phyloP scores from a whole-genome alignment of 2,797 vertebrate species.

The Labeo calbasu region DNA sequence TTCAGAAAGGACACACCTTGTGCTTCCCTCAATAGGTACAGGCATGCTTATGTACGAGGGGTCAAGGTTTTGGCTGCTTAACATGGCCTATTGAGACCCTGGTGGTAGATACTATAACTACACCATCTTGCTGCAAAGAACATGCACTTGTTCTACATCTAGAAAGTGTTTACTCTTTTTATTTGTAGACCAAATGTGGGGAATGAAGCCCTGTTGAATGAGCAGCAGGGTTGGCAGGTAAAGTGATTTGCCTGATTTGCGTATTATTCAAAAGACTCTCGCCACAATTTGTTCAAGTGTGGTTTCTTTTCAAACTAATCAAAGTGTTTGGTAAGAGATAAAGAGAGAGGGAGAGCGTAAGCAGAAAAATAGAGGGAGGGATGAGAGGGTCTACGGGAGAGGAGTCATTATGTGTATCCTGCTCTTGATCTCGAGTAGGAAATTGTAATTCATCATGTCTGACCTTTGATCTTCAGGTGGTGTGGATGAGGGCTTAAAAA shows the following conservation, averaged over 20 bases:
- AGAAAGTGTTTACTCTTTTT: not conserved
- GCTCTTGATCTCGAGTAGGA: constrained; percentile 42
- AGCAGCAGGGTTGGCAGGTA: constrained; percentile 41
- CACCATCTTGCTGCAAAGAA: not conserved
- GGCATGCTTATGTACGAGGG: not conserved
- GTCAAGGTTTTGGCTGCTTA: not conserved
- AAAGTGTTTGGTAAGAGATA: constrained; percentile 47
- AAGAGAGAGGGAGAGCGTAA: constrained; percentile 22
- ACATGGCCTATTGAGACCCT: not conserved
- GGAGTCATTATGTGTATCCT: constrained; percentile 17
- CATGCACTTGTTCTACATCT: not conserved
- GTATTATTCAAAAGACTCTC: constrained; percentile 58
- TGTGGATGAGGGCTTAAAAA: constrained; percentile 14
- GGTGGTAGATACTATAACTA: not conserved
- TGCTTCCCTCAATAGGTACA: not conserved
- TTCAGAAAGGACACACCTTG: not conserved
- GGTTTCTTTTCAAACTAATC: constrained; percentile 48
- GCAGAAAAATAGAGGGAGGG: constrained; percentile 9
- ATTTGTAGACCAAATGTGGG: constrained; percentile 3
- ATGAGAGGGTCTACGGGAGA: constrained; percentile 10
- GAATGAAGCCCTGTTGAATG: constrained; percentile 32
- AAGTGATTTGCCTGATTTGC: constrained; percentile 55
- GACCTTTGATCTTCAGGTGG: constrained; percentile 46
- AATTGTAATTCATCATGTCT: constrained; percentile 41
- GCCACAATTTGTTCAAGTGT: constrained; percentile 47